phyloP scores from a whole-genome alignment of 2,113 vertebrate species.

The Crocuta crocuta region DNA sequence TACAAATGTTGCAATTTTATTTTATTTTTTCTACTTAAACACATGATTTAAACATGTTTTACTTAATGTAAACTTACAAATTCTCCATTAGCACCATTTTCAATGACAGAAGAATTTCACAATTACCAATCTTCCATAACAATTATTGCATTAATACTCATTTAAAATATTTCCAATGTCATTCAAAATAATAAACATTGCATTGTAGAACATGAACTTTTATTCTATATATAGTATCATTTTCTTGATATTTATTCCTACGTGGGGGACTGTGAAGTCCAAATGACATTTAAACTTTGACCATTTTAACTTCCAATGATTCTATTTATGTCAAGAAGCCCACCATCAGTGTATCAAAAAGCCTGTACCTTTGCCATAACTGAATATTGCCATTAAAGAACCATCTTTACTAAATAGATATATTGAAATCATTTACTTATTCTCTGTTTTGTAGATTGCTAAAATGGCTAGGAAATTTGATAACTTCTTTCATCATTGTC shows the following conservation, averaged over 20 bases:
- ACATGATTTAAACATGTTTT: neutral
- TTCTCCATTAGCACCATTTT: neutral
- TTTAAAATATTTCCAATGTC: neutral
- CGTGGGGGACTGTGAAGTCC: neutral
- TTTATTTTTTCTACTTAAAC: neutral
- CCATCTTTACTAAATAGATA: neutral
- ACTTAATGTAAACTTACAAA: neutral
- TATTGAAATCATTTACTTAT: neutral
- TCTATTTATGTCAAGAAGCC: neutral
- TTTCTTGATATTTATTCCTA: neutral
- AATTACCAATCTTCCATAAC: neutral
- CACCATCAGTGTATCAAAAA: neutral
- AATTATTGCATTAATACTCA: neutral
- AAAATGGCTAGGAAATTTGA: neutral
- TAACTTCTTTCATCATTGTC: neutral
- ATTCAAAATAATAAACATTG: constrained; percentile 17
- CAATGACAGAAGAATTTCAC: neutral
- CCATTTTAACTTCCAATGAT: neutral
- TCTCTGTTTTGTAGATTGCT: neutral
- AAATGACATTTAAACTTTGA: neutral
- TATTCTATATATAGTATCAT: neutral
- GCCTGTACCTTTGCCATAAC: neutral
- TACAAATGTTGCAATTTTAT: neutral
- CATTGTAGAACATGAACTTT: neutral
- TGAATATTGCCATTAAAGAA: neutral